Percentiles rank a stretch among this genome's conserved stretches.
Conservation (phyloP, 2,113 vertebrate species). For the Otus sunia region DNA sequence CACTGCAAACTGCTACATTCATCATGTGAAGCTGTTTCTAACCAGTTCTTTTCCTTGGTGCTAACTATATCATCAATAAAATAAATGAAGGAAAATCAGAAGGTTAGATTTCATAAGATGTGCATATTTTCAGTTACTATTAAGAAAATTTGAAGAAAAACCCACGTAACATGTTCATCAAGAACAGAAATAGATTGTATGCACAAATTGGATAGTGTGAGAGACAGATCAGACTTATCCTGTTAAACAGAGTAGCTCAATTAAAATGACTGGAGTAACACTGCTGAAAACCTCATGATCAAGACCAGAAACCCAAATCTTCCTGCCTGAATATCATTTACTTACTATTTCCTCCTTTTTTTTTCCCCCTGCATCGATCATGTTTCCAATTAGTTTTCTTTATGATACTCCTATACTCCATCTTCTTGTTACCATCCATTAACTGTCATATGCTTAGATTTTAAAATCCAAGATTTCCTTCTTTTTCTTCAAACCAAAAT, state of each 20-base stretch:
- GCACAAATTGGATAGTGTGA: constrained; percentile 13
- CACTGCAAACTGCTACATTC: constrained; percentile 14
- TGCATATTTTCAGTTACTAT: neutral
- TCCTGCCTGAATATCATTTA: constrained; percentile 28
- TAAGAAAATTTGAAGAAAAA: neutral
- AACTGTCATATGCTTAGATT: constrained; percentile 63
- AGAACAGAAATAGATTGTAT: constrained; percentile 4
- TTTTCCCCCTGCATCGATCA: neutral
- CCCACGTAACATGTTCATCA: neutral
- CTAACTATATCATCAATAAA: neutral
- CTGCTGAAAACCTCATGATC: constrained; percentile 40
- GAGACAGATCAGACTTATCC: constrained; percentile 52
- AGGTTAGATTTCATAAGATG: neutral
- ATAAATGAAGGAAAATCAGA: constrained; percentile 20
- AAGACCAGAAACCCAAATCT: constrained; percentile 45
- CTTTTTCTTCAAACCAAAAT: constrained; percentile 73
- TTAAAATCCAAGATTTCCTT: constrained; percentile 77
- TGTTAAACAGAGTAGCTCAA: constrained; percentile 51
- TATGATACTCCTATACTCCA: constrained; percentile 12
- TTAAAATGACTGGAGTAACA: constrained; percentile 48
- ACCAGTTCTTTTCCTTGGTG: neutral
- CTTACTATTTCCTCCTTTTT: neutral
- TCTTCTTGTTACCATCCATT: constrained; percentile 63
- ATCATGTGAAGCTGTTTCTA: neutral
- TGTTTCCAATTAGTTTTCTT: constrained; percentile 64